Evolutionary conservation across 2,113 vertebrate genomes (phyloP).

Genomic region (Heterocephalus glaber): DNA sequence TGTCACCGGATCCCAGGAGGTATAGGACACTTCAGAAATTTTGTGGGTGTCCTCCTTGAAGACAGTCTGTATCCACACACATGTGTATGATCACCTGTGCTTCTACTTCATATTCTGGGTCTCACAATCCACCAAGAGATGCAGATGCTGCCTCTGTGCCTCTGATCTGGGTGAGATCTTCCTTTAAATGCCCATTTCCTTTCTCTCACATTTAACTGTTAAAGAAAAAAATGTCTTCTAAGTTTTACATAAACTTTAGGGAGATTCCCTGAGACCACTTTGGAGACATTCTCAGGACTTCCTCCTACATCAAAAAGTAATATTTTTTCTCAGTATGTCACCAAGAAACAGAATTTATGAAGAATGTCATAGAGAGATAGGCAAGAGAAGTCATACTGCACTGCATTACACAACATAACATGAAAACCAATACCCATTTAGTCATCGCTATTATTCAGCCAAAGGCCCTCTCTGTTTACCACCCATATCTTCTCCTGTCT

Average conservation of each 20-base stretch:
- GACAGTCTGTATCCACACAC: background rate
- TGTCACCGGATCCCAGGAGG: background rate
- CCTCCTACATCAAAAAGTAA: background rate
- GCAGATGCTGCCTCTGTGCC: accelerated
- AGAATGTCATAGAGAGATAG: background rate
- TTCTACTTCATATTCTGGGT: background rate
- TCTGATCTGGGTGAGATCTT: background rate
- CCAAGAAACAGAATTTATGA: background rate
- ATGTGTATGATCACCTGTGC: no score
- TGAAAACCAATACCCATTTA: background rate
- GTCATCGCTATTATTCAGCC: background rate
- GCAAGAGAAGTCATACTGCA: background rate
- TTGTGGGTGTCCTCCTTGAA: background rate
- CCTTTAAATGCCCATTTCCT: background rate
- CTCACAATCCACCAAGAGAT: background rate
- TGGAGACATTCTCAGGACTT: background rate
- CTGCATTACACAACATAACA: background rate
- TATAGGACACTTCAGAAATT: background rate
- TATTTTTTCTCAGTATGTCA: background rate
- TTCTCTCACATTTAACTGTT: background rate
- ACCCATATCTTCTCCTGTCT: background rate
- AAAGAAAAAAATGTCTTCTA: background rate
- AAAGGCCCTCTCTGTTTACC: background rate
- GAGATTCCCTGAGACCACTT: background rate
- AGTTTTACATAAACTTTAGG: background rate